Conservation (phyloP, 30 jellyfish, hydroid and myxozoan genomes). For the Pelagia noctiluca region DNA sequence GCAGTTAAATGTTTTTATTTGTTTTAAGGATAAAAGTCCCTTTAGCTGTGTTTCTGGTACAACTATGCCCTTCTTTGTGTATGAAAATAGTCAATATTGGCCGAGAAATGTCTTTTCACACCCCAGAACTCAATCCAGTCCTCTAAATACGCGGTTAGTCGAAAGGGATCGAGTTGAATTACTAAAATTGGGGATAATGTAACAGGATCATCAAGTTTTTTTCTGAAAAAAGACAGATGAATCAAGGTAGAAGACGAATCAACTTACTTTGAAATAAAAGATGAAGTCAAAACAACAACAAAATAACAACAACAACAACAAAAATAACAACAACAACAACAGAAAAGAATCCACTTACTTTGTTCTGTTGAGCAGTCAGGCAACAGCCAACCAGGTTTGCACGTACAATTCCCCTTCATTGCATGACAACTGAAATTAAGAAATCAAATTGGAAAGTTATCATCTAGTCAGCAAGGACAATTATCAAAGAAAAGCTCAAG, state of each 20-base stretch:
- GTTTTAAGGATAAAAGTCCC: too few relatives aligned
- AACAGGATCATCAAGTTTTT: too few relatives aligned
- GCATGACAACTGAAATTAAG: background rate
- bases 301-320: background rate
- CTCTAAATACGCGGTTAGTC: too few relatives aligned
- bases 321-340: background rate
- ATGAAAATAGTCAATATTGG: too few relatives aligned
- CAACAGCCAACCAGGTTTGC: background rate
- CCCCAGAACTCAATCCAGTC: too few relatives aligned
- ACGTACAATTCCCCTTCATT: background rate
- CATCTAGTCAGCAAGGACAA: background rate
- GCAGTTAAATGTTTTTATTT: too few relatives aligned
- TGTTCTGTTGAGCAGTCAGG: background rate
- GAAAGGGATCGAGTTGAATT: background rate
- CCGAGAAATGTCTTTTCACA: too few relatives aligned
- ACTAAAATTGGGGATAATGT: background rate
- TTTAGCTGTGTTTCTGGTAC: too few relatives aligned
- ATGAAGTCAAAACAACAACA: background rate
- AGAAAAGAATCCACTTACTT: background rate
- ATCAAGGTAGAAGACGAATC: background rate
- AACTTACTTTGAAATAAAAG: too few relatives aligned
- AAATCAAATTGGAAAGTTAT: background rate
- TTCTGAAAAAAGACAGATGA: background rate
- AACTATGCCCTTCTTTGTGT: too few relatives aligned
- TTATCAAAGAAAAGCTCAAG: too few relatives aligned